Evolutionary conservation across 2,888 invertebrate species (phyloP), one percentile per base, ranked within the genome.

Genomic region (Dynastes hyllus): DNA sequence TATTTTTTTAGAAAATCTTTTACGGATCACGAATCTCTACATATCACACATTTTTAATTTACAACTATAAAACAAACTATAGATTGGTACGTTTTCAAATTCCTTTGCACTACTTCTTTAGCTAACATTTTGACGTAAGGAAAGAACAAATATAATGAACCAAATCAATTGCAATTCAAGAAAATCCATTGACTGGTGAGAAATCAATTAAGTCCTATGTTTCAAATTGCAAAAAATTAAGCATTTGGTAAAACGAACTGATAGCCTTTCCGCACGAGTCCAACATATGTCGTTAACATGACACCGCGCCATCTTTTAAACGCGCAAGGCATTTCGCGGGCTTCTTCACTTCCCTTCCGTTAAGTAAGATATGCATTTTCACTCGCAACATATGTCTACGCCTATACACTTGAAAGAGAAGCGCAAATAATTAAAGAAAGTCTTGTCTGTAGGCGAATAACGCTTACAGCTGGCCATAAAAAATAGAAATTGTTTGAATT

Each of bases 351-450:
- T 67, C 67, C 45, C 45, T 67, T 67, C 67, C 67, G 67, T 45
- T 67, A 9, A 67, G 16, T 32, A 11, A 67, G 22, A 45, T 27
- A 27, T 45, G 40, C 67, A 22, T 67, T 45, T 67, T 67, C 45
- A 67, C 67, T 67, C 32, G 22, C n/a, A 45, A 67, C 66, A 61
- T 27, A 61, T 27, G 50, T 50, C 50, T 9, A 32, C 65, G 13
- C 37, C 4, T 29, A n/a, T 29, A 67, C 13, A 27, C 27, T 67
- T 67, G 45, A 50, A 50, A 4, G 45, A 67, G 16, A 40, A 16
- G 45, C 63, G 63, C n/a, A 32, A 63, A 63, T 63, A 63, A 65
- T 65, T 65, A 65, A 65, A 65, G 65, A 65, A 67, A 67, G 50
- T 67, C 27, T 45, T 67, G 11, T 5, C 22, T 50, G 8, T 16